Percentiles rank a stretch among this genome's conserved stretches.
These are phyloP conservation scores for Drosophila longiperda DNA, from an alignment of 2,888 invertebrate genomes.

Conservation along the genomic window DNA sequence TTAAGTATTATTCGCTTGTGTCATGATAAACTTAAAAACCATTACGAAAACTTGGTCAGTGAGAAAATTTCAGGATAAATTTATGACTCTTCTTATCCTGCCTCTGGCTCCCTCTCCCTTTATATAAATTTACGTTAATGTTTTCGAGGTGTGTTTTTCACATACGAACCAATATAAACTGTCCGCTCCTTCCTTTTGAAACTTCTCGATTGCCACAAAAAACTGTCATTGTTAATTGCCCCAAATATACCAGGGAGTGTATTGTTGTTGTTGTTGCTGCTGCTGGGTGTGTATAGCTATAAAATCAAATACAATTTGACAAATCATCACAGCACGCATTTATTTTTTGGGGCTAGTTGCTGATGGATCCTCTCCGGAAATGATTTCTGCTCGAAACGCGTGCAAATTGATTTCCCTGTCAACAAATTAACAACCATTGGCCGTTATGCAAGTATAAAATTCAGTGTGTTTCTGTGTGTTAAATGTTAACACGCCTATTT, in stretches of 20 bases:
- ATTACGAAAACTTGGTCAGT: constrained; percentile 14
- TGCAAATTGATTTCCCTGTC: constrained; percentile 70
- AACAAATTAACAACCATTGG: constrained; percentile 61
- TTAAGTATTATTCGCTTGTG: background rate
- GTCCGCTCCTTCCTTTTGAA: background rate
- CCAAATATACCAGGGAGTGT: constrained; percentile 61
- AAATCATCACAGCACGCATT: constrained; percentile 60
- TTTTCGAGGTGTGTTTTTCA: constrained; percentile 45
- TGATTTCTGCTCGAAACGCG: constrained; percentile 19
- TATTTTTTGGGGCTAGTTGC: constrained; percentile 9
- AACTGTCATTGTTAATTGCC: constrained; percentile 80
- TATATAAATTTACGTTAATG: constrained; percentile 30
- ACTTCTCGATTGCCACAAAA: constrained; percentile 62
- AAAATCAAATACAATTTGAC: constrained; percentile 62
- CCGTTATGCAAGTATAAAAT: constrained; percentile 64
- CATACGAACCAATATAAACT: constrained; percentile 7
- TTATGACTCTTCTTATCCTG: constrained; percentile 40
- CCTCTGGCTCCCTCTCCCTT: background rate
- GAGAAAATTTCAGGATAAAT: constrained; percentile 18
- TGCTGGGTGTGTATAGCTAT: constrained; percentile 47
- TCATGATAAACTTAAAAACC: constrained; percentile 15
- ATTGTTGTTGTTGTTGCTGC: constrained; percentile 8
- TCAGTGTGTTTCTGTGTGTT: constrained; percentile 39
- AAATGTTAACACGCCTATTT: constrained; percentile 54
- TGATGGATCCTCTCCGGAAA: constrained; percentile 50